phyloP scores from a whole-genome alignment of 2,888 invertebrate genomes.

The Uloborus plumipes region DNA sequence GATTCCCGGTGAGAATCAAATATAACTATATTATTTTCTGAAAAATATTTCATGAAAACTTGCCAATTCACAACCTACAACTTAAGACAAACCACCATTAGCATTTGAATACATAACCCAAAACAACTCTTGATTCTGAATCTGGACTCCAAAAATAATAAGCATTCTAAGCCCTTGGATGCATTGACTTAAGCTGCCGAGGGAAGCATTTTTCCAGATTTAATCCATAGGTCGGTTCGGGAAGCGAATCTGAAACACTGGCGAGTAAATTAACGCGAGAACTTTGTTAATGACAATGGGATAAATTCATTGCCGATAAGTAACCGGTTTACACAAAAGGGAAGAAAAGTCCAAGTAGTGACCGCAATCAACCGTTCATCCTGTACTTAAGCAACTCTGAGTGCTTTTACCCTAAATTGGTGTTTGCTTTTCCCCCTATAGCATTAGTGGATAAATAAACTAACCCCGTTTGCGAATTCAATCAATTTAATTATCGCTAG shows the following conservation, averaged over 20 bases:
- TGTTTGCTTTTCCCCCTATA: slow-evolving; percentile 56
- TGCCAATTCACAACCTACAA: too few species aligned
- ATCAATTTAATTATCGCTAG: slow-evolving; percentile 58
- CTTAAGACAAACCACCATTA: too few species aligned
- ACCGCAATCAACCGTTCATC: slow-evolving; percentile 52
- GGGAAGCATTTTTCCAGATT: too few species aligned
- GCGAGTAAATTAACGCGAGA: slow-evolving; percentile 38
- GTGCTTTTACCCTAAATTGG: slow-evolving; percentile 59
- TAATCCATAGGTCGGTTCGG: slow-evolving; percentile 22
- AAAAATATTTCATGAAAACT: too few species aligned
- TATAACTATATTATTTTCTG: too few species aligned
- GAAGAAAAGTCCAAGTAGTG: slow-evolving; percentile 27
- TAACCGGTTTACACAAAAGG: slow-evolving; percentile 43
- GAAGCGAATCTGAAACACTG: slow-evolving; percentile 32
- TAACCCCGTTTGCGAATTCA: slow-evolving; percentile 57
- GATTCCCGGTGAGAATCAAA: too few species aligned
- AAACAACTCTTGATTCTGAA: too few species aligned
- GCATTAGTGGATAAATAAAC: slow-evolving; percentile 60
- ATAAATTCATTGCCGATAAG: slow-evolving; percentile 49
- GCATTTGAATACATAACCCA: too few species aligned
- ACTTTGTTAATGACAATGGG: slow-evolving; percentile 52
- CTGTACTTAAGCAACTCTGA: slow-evolving; percentile 49
- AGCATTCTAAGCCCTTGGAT: too few species aligned
- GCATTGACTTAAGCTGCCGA: too few species aligned
- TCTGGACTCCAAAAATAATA: too few species aligned